Evolutionary conservation across 2,113 vertebrate species (phyloP), one percentile per base, ranked within the genome.

Genomic region (Podarcis muralis): DNA sequence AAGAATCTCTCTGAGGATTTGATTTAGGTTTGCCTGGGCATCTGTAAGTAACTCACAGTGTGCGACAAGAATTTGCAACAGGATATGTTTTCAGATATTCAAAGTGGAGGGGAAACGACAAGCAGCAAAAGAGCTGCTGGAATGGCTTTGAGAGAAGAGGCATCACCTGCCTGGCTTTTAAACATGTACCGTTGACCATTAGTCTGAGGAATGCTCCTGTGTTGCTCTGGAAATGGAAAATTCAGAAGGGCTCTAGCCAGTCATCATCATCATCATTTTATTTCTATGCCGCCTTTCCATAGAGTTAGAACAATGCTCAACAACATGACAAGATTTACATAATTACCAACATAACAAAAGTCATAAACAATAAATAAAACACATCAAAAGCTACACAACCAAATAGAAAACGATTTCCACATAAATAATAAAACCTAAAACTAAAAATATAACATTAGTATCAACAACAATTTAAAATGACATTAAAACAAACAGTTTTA

Each of bases 41-140:
- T n/a, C 48, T 90, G 57, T 81, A 86, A 83, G 75, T 90, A 74
- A 83, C 43, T 81, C 69, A 25, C 85, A 71, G 65, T 79, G 40
- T 83, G 72, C 91, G 94, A 95, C 93, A 92, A 93, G 87, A 40
- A 57, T 66, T 5, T 89, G 81, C 13, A 89, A 87, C 93, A 95
- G 93, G 94, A 94, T 95, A 93, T 89, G 89, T 83, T 92, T 83
- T 92, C 84, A 85, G 87, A 88, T 88, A 37, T 23, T 37, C 83
- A 84, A 95, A 88, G 59, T 74, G 57, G 89, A 86, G 86, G 87
- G 23, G 11, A 37, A 75, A 77, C 22, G 6, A 77, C 74, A 74
- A 90, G 84, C 68, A 88, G 18, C 53, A 90, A 72, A 81, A 91
- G 65, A 83, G 71, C 83, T 85, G 22, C 75, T 81, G 90, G 68